Evolutionary conservation across 2,888 invertebrate species (phyloP).

Genomic region (Coenonympha glycerion): DNA sequence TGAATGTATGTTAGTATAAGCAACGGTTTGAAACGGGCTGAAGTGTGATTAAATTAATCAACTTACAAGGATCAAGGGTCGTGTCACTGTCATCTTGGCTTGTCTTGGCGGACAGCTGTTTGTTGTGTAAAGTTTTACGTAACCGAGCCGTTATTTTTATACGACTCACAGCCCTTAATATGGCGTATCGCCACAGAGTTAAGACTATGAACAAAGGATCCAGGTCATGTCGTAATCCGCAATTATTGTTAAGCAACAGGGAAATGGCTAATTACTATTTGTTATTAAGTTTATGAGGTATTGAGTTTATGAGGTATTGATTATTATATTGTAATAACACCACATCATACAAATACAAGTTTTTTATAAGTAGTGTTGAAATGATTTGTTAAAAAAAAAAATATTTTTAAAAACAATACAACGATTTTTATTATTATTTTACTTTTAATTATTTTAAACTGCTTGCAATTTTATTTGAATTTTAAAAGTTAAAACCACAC

Average conservation of each 20-base stretch:
- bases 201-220: not conserved
- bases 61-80: conserved; percentile 23
- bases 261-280: not conserved
- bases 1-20: too few species aligned
- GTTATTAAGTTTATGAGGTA: not conserved
- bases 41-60: not conserved
- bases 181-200: conserved; percentile 19
- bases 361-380: too few species aligned
- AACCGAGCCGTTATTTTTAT: conserved; percentile 18
- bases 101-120: conserved; percentile 9
- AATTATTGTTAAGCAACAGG: conserved; percentile 3
- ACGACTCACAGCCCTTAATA: conserved; percentile 2
- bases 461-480: too few species aligned
- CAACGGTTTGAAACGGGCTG: too few species aligned
- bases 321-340: too few species aligned
- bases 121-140: conserved; percentile 12
- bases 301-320: not conserved
- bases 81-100: conserved; percentile 27
- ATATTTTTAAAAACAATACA: not conserved
- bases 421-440: too few species aligned
- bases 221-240: not conserved
- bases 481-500: too few species aligned
- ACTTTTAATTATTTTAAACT: too few species aligned
- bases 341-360: too few species aligned
- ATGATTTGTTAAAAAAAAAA: too few species aligned